These are phyloP conservation scores for Cuniculus paca DNA, from an alignment of 2,797 vertebrate species.

Conservation along the genomic window DNA sequence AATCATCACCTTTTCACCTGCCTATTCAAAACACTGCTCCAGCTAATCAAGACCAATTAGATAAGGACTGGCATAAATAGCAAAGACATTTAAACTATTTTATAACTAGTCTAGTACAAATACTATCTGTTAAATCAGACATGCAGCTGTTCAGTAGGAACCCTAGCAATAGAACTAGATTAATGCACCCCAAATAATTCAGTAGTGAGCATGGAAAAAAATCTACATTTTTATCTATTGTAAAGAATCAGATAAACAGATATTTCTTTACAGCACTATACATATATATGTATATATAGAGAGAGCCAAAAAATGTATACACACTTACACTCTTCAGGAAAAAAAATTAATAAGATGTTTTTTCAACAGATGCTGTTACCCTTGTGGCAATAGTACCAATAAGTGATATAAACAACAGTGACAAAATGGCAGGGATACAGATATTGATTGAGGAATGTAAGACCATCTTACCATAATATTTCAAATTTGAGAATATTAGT, in stretches of 20 bases:
- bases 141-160: background rate
- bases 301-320: background rate
- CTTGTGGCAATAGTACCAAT: background rate
- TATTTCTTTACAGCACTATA: background rate
- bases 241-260: background rate
- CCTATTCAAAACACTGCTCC: background rate
- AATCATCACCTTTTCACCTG: slow-evolving; percentile 31
- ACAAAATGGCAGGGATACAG: background rate
- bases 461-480: background rate
- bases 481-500: background rate
- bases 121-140: background rate
- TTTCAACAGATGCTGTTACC: background rate
- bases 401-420: background rate
- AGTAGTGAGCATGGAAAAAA: background rate
- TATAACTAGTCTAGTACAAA: background rate
- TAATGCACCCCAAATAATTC: background rate
- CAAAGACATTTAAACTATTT: background rate
- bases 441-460: background rate
- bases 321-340: background rate
- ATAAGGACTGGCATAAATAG: background rate
- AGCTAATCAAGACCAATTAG: background rate
- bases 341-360: background rate
- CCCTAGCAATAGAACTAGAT: background rate
- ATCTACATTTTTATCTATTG: background rate
- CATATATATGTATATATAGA: background rate